Percentiles rank a stretch among this genome's conserved stretches.
Evolutionary conservation across 2,888 invertebrate species (phyloP).

Genomic region (Uloborus plumipes): DNA sequence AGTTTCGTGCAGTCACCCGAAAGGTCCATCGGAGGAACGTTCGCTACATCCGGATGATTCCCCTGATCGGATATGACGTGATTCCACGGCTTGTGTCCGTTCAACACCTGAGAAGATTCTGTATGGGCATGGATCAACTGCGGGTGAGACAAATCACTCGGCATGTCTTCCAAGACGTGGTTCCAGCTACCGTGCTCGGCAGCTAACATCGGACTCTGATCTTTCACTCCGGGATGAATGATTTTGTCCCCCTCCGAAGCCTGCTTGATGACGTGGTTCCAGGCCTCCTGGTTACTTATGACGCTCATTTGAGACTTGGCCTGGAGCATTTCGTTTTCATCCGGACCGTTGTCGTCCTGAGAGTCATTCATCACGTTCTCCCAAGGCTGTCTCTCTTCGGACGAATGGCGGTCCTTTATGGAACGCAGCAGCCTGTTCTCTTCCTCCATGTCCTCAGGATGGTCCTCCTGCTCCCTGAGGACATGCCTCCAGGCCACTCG

Average conservation of each 20-base stretch:
- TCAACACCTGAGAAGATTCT: constrained; percentile 32
- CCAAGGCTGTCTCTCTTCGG: constrained; percentile 34
- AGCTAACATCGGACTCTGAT: constrained; percentile 14
- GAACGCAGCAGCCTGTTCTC: constrained; percentile 15
- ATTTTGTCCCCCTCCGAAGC: constrained; percentile 24
- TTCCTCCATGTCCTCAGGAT: constrained; percentile 34
- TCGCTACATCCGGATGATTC: constrained; percentile 32
- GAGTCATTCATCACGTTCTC: constrained; percentile 47
- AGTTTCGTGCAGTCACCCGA: constrained; percentile 53
- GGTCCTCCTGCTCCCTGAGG: constrained; percentile 24
- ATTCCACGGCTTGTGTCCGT: constrained; percentile 37
- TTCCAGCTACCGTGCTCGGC: constrained; percentile 50
- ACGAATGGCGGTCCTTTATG: constrained; percentile 21
- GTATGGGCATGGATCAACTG: constrained; percentile 36
- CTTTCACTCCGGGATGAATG: constrained; percentile 20
- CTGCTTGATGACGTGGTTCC: constrained; percentile 51
- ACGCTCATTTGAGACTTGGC: constrained; percentile 36
- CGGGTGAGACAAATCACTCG: constrained; percentile 28
- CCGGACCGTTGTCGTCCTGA: constrained; percentile 16
- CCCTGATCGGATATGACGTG: constrained; percentile 22
- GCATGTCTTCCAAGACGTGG: constrained; percentile 47
- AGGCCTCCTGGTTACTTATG: constrained; percentile 40
- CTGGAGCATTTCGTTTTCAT: constrained; percentile 38
- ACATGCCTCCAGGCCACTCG: constrained; percentile 48
- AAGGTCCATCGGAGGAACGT: constrained; percentile 43